Evolutionary conservation across 2,113 vertebrate genomes (phyloP).

Genomic region (Sander vitreus): DNA sequence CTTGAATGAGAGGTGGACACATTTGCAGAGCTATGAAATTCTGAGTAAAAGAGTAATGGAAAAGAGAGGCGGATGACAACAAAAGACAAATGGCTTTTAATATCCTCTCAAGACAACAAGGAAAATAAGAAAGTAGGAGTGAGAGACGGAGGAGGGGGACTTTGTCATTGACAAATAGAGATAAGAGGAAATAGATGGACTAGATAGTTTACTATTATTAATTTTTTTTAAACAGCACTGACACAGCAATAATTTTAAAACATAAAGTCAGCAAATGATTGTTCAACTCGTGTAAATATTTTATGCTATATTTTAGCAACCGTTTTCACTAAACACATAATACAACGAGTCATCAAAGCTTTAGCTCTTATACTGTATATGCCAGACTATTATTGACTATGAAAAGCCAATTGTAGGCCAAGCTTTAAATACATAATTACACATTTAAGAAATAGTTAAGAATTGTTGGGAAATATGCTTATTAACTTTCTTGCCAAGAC

Average conservation of each 20-base stretch:
- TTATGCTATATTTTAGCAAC: background rate
- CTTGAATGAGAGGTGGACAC: constrained; percentile 33
- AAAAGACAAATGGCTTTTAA: constrained; percentile 71
- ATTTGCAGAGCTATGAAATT: constrained; percentile 43
- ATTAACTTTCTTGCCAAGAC: background rate
- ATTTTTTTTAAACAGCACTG: background rate
- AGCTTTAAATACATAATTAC: background rate
- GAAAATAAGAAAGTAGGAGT: constrained; percentile 35
- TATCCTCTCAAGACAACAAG: constrained; percentile 57
- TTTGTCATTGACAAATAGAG: constrained; percentile 37
- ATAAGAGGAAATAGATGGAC: constrained; percentile 36
- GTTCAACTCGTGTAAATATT: background rate
- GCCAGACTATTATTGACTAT: background rate
- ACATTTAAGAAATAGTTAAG: background rate
- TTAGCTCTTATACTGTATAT: background rate
- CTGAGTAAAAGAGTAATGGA: constrained; percentile 21
- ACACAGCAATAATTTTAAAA: background rate
- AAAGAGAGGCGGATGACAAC: constrained; percentile 44
- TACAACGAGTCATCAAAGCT: background rate
- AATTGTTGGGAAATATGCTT: background rate
- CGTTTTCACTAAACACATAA: background rate
- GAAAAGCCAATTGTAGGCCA: background rate
- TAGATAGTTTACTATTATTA: constrained; percentile 20
- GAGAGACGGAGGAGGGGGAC: constrained; percentile 4
- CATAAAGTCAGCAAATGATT: constrained; percentile 8